Evolutionary conservation across 2,888 invertebrate genomes (phyloP), one percentile per base, ranked within the genome.

Genomic region (Orthosia gothica): DNA sequence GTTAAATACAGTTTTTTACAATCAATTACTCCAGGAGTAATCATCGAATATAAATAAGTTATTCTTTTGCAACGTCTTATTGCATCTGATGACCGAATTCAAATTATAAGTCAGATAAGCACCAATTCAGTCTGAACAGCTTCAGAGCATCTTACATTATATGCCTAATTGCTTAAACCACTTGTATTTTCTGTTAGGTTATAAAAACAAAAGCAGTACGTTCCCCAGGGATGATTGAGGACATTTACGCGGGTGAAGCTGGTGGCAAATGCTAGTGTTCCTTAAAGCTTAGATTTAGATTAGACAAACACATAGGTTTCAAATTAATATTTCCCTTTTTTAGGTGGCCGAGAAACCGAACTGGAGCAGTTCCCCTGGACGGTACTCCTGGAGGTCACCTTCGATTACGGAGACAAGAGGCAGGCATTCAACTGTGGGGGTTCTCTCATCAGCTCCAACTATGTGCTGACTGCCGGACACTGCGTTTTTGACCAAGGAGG

Each of bases 291-390:
- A 45, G n/a, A 1, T 40, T 40, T 40, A 40, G 9, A 40, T 7
- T 40, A 40, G 23, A 45, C 18, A 66, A 13, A 16, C 2, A 3
- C 4, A 59, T 15, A 32, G 1, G 13, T 9, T 32, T 18, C 2
- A 32, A 23, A 47, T 47, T 47, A 40, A 5, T 18, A 26, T 4
- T 61, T 20, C 0, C 7, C 20, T 23, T 57, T 4, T 15, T 11
- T 16, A 96, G 96, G 96, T 85, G 96, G 96, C 0, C 89, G 88
- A 74, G 93, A 92, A 74, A 95, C 96, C 3, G 93, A 94, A 32
- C 79, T 96, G 2, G 90, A 93, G 23, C 93, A 96, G 76, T 96
- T 92, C 63, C 96, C 96, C 0, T 96, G 96, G 96, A 95, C 95
- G 1, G 95, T 89, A 2, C 91, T 94, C 1, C 78, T 96, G 59